Base-by-base conservation (phyloP, 2,888 invertebrate genomes). In the Tortricodes alternella region DNA sequence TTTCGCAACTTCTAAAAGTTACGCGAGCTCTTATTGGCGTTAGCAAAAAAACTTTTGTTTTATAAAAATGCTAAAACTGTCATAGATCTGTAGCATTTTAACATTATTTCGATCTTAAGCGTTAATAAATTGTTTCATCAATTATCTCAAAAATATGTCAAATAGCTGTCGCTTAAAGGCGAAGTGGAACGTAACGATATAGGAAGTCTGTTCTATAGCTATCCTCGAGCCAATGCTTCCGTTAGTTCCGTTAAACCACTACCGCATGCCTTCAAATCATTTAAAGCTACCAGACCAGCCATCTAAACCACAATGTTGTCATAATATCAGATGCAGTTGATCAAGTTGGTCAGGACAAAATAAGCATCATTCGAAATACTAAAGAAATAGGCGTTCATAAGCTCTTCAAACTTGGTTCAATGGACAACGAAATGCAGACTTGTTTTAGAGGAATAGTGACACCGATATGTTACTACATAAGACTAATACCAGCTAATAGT, bases 171-270 rank as follows among this genome's bases (percentile, higher is more conserved):
- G 18, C 29, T 9, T 23, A 21, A 43, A 35, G 51, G 48, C 38
- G 41, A 48, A 49, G 37, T 38, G 24, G 34, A 52, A 44, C 38
- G 23, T 37, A 46, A 59, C 48, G 11, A 39, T 6, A 35, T 56
- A 55, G 56, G 56, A 39, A 51, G 44, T 53, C 34, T 51, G 35
- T 48, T 52, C 61, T 55, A 52, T 46, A 67, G 64, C 64, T 50
- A 59, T 62, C 63, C 60, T 60, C 46, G 56, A 58, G 58, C 41
- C 9, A 41, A 46, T 15, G 51, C 61, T 66, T 65, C 65, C 68
- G 63, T 48, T 62, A 60, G 65, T 66, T 65, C 65, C 68, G 63
- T 48, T 62, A 60, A 66, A 61, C 61, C 49, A 37, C 59, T 66
- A 43, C 67, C 68, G 72, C 69, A 64, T 70, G 63, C 66, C 67